Evolutionary conservation across 2,113 vertebrate species (phyloP), one percentile per base, ranked within the genome.

Genomic region (Catharus minimus): DNA sequence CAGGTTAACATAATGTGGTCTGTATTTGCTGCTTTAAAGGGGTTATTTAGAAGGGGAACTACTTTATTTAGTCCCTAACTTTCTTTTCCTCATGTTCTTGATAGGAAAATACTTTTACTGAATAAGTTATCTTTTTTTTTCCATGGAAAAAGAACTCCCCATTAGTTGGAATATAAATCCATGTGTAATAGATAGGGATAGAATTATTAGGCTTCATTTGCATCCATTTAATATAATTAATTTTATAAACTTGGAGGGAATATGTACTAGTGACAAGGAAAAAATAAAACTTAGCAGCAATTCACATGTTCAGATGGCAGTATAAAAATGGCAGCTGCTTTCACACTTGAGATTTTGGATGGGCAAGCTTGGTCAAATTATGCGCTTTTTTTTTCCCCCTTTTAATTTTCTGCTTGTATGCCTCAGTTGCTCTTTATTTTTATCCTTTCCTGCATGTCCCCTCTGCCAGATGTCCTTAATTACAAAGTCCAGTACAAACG

Each of bases 401-500:
- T 87, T 60, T 53, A 49, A 41, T 64, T 53, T 86, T 53, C 61
- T 77, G 58, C 46, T 77, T 69, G 33, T 52, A 22, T 76, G 73
- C 41, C 44, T 69, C 2, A 9, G 32, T 64, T 68, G 46, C 62
- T 85, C 21, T 89, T 75, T 83, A 74, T 90, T 86, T 90, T 90
- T 67, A 55, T 56, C n/a, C 38, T 74, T 84, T 94, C 32, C 66
- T 88, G 44, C 64, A 18, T 52, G 65, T 67, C 77, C 49, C 15
- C 57, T 78, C 58, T 90, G 73, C 77, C 81, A 83, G 68, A 36
- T 82, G 62, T 64, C 72, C 64, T 91, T 88, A 68, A 55, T 90
- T 86, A 72, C 68, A 33, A 93, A 74, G 79, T 94, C 66, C 84
- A 73, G 38, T 72, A 72, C 66, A 46, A 77, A 73, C 1, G 1